Percentiles rank a stretch among this genome's conserved stretches.
Conservation (phyloP, 2,113 vertebrate species). For the Dendropsophus ebraccatus region DNA sequence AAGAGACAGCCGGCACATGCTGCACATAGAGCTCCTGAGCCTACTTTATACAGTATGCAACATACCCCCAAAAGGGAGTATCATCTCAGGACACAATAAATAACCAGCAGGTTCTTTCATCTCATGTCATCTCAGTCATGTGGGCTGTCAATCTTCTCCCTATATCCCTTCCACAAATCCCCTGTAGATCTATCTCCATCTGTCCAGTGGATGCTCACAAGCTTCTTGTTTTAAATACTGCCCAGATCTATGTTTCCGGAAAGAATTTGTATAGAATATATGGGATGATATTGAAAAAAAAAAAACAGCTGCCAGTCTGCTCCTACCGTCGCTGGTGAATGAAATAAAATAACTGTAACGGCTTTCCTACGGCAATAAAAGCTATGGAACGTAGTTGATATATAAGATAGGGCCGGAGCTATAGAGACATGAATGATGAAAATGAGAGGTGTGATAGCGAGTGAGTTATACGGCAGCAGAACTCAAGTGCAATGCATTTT, state of each 20-base stretch:
- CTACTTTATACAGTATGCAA: too few species aligned
- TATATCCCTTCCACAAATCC: not conserved
- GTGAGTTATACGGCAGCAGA: not conserved
- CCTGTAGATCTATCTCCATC: not conserved
- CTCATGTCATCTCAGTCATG: too few species aligned
- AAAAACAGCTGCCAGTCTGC: not conserved
- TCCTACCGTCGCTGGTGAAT: not conserved
- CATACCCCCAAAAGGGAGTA: too few species aligned
- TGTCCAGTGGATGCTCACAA: not conserved
- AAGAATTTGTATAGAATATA: not conserved
- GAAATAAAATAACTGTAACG: not conserved
- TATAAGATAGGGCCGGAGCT: constrained; percentile 10
- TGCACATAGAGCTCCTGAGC: too few species aligned
- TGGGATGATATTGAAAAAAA: not conserved
- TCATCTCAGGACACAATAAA: too few species aligned
- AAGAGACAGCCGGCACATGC: too few species aligned
- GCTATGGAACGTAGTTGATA: constrained; percentile 7
- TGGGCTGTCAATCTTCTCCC: not conserved
- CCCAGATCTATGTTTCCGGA: not conserved
- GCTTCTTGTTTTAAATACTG: not conserved
- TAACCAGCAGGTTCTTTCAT: too few species aligned
- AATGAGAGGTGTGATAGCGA: constrained; percentile 38
- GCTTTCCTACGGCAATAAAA: not conserved
- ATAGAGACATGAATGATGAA: constrained; percentile 42
- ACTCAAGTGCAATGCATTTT: constrained; percentile 27